Evolutionary conservation across 2,113 vertebrate genomes (phyloP).

Genomic region (Alligator sinensis): DNA sequence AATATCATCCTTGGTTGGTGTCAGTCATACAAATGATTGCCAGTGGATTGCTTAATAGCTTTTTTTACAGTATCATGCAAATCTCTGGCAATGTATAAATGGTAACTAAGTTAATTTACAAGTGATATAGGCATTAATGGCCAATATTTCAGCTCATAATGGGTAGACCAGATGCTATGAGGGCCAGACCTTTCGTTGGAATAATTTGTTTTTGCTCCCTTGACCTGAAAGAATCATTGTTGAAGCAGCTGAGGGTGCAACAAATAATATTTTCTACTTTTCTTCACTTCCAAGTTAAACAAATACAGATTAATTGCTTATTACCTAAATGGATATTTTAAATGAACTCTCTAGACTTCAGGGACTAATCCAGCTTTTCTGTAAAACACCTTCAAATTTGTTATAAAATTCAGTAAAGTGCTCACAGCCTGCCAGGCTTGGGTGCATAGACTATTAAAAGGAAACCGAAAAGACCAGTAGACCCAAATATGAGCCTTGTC

Average conservation of each 20-base stretch:
- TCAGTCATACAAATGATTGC: not conserved
- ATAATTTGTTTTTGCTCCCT: not conserved
- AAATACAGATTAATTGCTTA: not conserved
- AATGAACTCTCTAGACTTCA: not conserved
- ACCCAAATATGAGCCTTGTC: not conserved
- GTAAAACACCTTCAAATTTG: slow-evolving; percentile 3
- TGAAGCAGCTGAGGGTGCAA: not conserved
- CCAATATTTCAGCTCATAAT: not conserved
- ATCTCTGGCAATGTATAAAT: not conserved
- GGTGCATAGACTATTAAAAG: not conserved
- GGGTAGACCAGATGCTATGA: not conserved
- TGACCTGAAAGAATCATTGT: not conserved
- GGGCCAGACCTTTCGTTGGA: not conserved
- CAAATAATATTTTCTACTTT: not conserved
- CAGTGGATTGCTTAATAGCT: not conserved
- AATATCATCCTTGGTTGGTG: too few relatives aligned
- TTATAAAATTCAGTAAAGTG: not conserved
- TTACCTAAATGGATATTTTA: not conserved
- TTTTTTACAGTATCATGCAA: not conserved
- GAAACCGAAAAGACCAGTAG: not conserved
- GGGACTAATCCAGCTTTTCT: not conserved
- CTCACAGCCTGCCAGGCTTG: not conserved
- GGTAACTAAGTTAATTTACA: not conserved
- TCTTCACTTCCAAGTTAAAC: not conserved
- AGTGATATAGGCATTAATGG: not conserved